Evolutionary conservation across 2,888 invertebrate genomes (phyloP).

Genomic region (Athalia circularis): DNA sequence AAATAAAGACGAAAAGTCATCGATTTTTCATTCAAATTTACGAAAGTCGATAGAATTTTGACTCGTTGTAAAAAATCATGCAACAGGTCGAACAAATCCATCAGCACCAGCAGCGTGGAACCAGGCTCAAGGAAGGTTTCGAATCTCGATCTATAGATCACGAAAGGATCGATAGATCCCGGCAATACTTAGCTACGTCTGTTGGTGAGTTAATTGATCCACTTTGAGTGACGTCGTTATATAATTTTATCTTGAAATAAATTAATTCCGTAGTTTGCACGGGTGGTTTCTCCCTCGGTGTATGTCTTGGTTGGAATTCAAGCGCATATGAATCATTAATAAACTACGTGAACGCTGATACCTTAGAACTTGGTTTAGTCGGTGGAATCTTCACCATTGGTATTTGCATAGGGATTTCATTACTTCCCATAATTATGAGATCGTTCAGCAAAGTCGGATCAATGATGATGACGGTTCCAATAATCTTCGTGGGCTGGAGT

Average conservation of each 20-base stretch:
- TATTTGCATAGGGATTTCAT: conserved; percentile 59
- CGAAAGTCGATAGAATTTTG: too few relatives aligned
- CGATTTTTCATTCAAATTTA: too few relatives aligned
- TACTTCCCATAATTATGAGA: conserved; percentile 58
- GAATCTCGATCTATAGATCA: too few relatives aligned
- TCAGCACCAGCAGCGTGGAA: too few relatives aligned
- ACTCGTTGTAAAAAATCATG: too few relatives aligned
- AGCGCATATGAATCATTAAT: conserved; percentile 59
- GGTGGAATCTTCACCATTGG: conserved; percentile 62
- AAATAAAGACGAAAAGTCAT: too few relatives aligned
- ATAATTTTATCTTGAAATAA: not conserved
- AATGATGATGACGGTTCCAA: conserved; percentile 56
- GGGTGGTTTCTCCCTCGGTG: conserved; percentile 66
- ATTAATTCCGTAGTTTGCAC: conserved; percentile 61
- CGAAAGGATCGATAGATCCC: conserved; percentile 55
- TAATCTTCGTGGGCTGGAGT: conserved; percentile 55
- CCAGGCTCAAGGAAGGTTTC: too few relatives aligned
- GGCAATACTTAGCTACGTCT: conserved; percentile 65
- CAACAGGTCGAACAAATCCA: too few relatives aligned
- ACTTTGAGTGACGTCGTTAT: not conserved
- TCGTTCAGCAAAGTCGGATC: conserved; percentile 53
- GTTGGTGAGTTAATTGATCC: conserved; percentile 58
- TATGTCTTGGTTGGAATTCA: conserved; percentile 68
- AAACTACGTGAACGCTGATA: conserved; percentile 56
- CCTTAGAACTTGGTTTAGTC: conserved; percentile 60